Base-by-base conservation (phyloP, 2,113 vertebrate genomes). In the Macrotis lagotis region DNA sequence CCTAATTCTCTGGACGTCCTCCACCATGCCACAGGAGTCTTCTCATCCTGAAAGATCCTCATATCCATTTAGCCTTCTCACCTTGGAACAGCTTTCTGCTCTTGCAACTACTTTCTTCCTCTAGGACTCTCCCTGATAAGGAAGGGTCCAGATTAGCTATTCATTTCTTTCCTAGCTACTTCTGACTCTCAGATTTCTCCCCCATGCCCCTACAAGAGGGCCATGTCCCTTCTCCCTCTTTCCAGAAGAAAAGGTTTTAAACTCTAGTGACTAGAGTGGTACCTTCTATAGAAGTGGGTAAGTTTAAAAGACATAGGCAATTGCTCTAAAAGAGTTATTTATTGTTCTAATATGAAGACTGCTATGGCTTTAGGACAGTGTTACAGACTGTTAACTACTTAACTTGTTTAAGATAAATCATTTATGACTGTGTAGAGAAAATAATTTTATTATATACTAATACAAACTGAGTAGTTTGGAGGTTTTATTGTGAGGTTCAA, bases 401-500 rank as follows among this genome's bases (percentile, higher is more conserved):
- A 83, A 83, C 16, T 9, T 59, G 28, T 88, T 94, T 92, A 28
- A 94, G 49, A 28, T 28, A 96, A n/a, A 52, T 95, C 6, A 92
- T 0, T 83, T 44, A 44, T 83, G n/a, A 44, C 48, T 94, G 3
- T 90, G 50, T 25, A 94, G 22, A 94, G 51, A 90, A 51, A 91
- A 89, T 92, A 90, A 88, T 74, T 90, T 14, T 44, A n/a, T n/a
- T 50, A 26, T 28, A 49, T 92, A 19, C 88, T 89, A 95, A 94
- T 25, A 44, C n/a, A 83, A n/a, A 83, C 37, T 19, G n/a, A 44
- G 19, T 83, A 94, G 16, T 10, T 93, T 91, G 48, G 93, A 95
- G 91, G 92, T 93, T 92, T 2, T 24, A 28, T 51, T 89, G 48
- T 91, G 48, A 96, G 50, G 24, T 94, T 51, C 28, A 96, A 94